Evolutionary conservation across 2,888 invertebrate genomes (phyloP).

Genomic region (Bembecia ichneumoniformis): DNA sequence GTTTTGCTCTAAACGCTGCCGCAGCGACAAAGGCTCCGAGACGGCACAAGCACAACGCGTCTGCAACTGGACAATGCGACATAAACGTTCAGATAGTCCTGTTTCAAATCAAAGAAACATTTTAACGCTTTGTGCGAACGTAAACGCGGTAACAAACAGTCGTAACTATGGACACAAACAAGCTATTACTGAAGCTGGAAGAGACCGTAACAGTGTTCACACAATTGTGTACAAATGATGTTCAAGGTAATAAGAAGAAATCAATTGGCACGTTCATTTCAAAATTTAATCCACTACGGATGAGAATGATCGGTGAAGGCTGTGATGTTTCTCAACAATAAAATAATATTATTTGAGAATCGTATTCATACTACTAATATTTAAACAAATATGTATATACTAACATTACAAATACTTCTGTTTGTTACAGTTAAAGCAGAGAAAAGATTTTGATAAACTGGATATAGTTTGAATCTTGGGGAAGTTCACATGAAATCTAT

Average conservation of each 20-base stretch:
- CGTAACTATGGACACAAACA: conserved; percentile 38
- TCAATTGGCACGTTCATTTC: too few species aligned
- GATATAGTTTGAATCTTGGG: too few species aligned
- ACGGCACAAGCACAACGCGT: conserved; percentile 40
- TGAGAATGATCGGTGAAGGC: too few species aligned
- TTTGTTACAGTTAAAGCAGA: too few species aligned
- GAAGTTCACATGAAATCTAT: too few species aligned
- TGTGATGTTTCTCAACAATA: too few species aligned
- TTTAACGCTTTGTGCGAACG: conserved; percentile 35
- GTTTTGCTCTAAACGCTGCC: conserved; percentile 15
- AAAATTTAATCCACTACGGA: too few species aligned
- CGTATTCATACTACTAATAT: too few species aligned
- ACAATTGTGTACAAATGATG: conserved; percentile 18
- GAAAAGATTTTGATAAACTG: too few species aligned
- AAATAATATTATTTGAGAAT: too few species aligned
- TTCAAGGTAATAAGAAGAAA: not conserved
- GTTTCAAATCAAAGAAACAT: conserved; percentile 39
- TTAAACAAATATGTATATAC: too few species aligned
- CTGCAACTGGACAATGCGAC: conserved; percentile 44
- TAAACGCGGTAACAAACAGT: conserved; percentile 47
- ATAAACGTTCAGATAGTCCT: conserved; percentile 51
- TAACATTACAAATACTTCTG: too few species aligned
- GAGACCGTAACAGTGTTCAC: conserved; percentile 24
- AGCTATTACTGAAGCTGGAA: conserved; percentile 22
- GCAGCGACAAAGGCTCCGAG: conserved; percentile 34